Evolutionary conservation across 2,888 invertebrate genomes (phyloP).

Genomic region (Protonemura montana): DNA sequence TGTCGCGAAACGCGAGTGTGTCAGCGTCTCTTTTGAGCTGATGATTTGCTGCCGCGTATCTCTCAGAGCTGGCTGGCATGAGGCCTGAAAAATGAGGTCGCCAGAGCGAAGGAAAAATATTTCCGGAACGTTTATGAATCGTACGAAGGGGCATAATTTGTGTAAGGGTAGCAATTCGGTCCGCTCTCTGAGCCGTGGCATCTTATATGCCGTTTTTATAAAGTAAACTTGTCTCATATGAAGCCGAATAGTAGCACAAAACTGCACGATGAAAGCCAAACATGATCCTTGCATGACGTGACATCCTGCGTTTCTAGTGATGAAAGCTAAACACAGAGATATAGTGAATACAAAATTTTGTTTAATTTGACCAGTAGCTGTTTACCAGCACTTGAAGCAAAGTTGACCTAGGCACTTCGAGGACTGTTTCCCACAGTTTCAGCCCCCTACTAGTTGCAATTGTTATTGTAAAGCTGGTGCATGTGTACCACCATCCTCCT

Average conservation of each 20-base stretch:
- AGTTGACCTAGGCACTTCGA: neutral
- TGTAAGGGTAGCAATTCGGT: neutral
- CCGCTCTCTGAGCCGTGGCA: neutral
- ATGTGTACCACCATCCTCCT: neutral
- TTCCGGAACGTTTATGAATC: neutral
- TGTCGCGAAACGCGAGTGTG: neutral
- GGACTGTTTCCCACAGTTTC: conserved; percentile 31
- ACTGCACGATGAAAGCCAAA: too few relatives aligned
- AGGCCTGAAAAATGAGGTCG: neutral
- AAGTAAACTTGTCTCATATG: too few relatives aligned
- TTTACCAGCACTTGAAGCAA: neutral
- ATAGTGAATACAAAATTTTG: neutral
- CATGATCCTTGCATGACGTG: too few relatives aligned
- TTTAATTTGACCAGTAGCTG: neutral
- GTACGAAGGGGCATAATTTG: neutral
- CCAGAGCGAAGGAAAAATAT: neutral
- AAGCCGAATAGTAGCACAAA: neutral
- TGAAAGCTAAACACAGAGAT: neutral
- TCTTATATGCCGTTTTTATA: neutral
- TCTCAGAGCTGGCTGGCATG: neutral
- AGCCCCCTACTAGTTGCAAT: conserved; percentile 16
- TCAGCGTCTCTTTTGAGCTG: conserved; percentile 3
- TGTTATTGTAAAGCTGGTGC: conserved; percentile 35
- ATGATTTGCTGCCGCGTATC: neutral
- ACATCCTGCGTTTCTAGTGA: neutral